Percentiles rank a stretch among this genome's conserved stretches.
Evolutionary conservation across 2,888 invertebrate species (phyloP).

Genomic region (Abrostola tripartita): DNA sequence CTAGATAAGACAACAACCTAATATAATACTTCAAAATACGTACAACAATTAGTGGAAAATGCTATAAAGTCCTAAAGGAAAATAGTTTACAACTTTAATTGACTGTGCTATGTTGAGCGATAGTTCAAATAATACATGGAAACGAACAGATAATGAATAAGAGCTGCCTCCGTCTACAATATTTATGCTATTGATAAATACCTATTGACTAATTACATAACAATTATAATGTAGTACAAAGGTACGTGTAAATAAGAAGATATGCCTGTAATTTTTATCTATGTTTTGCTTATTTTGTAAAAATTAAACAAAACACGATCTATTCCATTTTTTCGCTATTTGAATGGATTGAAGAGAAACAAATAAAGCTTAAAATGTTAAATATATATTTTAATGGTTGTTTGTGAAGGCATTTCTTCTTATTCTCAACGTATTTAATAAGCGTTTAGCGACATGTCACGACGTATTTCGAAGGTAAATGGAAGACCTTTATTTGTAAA

Average conservation of each 20-base stretch:
- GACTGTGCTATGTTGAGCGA: constrained; percentile 52
- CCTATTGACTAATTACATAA: constrained; percentile 32
- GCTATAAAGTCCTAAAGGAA: constrained; percentile 13
- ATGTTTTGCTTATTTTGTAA: no score
- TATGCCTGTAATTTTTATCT: background rate
- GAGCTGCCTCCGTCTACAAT: constrained; percentile 33
- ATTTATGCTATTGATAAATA: constrained; percentile 26
- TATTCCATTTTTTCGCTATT: no score
- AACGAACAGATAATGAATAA: constrained; percentile 16
- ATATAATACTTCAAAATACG: constrained; percentile 30
- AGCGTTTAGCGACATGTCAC: constrained; percentile 41
- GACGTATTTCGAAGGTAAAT: constrained; percentile 15
- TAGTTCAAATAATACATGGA: constrained; percentile 25
- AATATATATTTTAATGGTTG: no score
- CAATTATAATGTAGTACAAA: constrained; percentile 22
- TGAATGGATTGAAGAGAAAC: no score
- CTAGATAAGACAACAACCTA: constrained; percentile 38
- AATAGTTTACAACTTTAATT: constrained; percentile 48
- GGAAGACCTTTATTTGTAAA: constrained; percentile 23
- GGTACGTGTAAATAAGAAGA: constrained; percentile 18
- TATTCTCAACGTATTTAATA: constrained; percentile 16
- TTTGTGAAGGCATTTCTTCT: constrained; percentile 8
- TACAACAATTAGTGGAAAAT: constrained; percentile 14
- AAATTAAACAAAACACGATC: no score
- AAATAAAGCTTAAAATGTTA: no score